Evolutionary conservation across 2,113 vertebrate species (phyloP).

Genomic region (Hydropotes inermis): DNA sequence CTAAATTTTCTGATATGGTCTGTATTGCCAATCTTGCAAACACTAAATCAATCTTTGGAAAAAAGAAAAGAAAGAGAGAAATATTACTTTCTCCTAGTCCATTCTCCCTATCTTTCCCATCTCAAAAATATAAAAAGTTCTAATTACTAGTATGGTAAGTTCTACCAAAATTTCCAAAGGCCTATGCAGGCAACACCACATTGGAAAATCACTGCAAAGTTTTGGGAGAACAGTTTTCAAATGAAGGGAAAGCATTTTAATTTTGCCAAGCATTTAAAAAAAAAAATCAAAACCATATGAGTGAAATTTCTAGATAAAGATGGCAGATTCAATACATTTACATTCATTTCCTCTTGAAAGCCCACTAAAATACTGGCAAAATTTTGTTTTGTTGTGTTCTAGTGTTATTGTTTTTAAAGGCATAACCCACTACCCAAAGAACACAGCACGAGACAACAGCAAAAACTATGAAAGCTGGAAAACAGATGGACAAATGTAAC

Average conservation of each 20-base stretch:
- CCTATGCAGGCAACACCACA: not conserved
- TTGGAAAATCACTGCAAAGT: not conserved
- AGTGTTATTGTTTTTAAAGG: conserved; percentile 17
- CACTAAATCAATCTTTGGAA: conserved; percentile 93
- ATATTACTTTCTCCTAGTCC: conserved; percentile 47
- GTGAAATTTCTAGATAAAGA: conserved; percentile 13
- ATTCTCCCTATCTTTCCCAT: not conserved
- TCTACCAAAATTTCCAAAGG: conserved; percentile 35
- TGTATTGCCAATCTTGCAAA: conserved; percentile 94
- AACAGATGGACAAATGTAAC: not conserved
- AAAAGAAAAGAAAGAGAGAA: conserved; percentile 14
- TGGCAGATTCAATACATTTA: conserved; percentile 18
- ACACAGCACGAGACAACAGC: not conserved
- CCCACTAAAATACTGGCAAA: not conserved
- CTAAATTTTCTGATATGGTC: conserved; percentile 94
- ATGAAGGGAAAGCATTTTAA: conserved; percentile 42
- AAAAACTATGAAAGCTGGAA: conserved; percentile 18
- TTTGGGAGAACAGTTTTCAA: conserved; percentile 13
- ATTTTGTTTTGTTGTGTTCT: not conserved
- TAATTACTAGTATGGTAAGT: conserved; percentile 36
- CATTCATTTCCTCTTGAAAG: conserved; percentile 18
- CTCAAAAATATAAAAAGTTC: conserved; percentile 33
- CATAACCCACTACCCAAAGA: not conserved
- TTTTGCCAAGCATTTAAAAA: not conserved
- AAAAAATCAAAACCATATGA: not conserved